Evolutionary conservation across 2,797 vertebrate species (phyloP), one percentile per base, ranked within the genome.

Genomic region (Naso thynnoides): DNA sequence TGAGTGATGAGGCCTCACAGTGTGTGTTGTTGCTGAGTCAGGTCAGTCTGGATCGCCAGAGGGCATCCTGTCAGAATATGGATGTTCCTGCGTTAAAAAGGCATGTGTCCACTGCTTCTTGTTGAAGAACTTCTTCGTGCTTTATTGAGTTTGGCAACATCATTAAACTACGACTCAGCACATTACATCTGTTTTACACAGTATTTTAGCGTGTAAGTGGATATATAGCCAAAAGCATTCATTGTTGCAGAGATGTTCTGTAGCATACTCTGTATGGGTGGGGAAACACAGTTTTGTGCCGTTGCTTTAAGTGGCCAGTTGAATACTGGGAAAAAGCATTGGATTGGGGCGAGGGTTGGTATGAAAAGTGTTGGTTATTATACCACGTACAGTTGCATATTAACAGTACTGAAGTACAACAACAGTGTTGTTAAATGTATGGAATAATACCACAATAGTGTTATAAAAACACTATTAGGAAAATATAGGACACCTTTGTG

Each of bases 21-120:
- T 23, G 45, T 19, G 45, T 57, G 41, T n/a, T 55, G 60, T 29
- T 70, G 75, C 80, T 79, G 78, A 83, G 63, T 85, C 80, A 83
- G 78, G 62, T 58, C 16, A 31, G 49, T 64, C 14, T 66, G 63
- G 31, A 57, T 61, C 21, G 60, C 62, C 62, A 64, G 61, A 79
- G 62, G 80, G 54, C 61, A 69, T 70, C 31, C 58, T 64, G 19
- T 67, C 69, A 78, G 55, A 62, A 69, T 57, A 54, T 61, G 56
- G 31, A 70, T 53, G 53, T 59, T 65, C 29, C 41, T 27, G 47
- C 8, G 15, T 66, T 74, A 73, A 79, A 74, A 36, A 81, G 69
- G 66, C 48, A 23, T 54, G 31, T 58, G 31, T 70, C 29, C 62
- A 65, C 19, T 6, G 9, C 36, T 64, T 58, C 41, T 55, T 68